phyloP scores from a whole-genome alignment of 2,888 invertebrate species.

The Bhutanitis thaidina region DNA sequence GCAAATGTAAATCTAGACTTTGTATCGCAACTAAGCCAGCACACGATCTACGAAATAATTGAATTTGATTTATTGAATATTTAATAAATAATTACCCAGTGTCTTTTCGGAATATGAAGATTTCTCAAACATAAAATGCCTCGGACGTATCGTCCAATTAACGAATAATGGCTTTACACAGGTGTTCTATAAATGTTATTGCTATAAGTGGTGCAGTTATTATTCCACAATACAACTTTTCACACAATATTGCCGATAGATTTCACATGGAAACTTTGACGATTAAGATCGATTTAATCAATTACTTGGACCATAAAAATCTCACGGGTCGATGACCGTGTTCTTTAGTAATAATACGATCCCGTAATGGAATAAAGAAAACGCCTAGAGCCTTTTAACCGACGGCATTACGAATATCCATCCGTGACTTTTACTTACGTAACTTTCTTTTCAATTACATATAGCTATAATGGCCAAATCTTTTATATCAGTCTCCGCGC shows the following conservation, averaged over 20 bases:
- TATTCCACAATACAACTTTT: slow-evolving; percentile 41
- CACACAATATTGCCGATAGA: slow-evolving; percentile 50
- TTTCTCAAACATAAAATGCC: slow-evolving; percentile 31
- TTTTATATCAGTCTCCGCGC: slow-evolving; percentile 38
- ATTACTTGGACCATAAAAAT: slow-evolving; percentile 62
- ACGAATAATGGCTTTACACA: slow-evolving; percentile 39
- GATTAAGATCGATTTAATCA: slow-evolving; percentile 66
- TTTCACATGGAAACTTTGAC: slow-evolving; percentile 64
- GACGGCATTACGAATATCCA: slow-evolving; percentile 61
- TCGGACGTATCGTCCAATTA: slow-evolving; percentile 41
- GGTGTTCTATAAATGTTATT: slow-evolving; percentile 40
- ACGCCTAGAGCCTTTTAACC: slow-evolving; percentile 61
- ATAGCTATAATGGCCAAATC: slow-evolving; percentile 26
- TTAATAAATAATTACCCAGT: neutral
- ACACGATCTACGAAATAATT: neutral
- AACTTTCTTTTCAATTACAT: slow-evolving; percentile 62
- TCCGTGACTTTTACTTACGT: slow-evolving; percentile 61
- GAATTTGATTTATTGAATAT: slow-evolving; percentile 1
- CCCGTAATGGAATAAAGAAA: slow-evolving; percentile 61
- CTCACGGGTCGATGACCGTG: slow-evolving; percentile 55
- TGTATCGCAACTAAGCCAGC: neutral
- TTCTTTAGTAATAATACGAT: slow-evolving; percentile 48
- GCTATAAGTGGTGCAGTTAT: slow-evolving; percentile 35
- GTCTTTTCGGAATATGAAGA: slow-evolving; percentile 24
- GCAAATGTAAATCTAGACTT: neutral